phyloP scores from a whole-genome alignment of 1,140 invertebrate species.

The Semibalanus balanoides region DNA sequence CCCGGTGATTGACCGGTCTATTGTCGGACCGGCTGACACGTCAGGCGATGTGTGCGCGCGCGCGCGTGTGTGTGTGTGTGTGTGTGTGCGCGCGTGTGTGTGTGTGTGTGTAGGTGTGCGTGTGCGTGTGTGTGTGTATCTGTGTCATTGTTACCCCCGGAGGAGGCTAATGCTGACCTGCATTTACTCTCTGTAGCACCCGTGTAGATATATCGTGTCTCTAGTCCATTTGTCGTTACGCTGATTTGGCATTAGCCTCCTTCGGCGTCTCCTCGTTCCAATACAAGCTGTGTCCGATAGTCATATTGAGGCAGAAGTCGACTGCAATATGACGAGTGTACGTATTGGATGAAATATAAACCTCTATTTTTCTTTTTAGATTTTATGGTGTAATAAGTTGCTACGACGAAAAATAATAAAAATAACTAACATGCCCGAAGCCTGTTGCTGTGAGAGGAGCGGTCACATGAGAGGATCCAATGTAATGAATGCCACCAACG shows the following conservation, averaged over 20 bases:
- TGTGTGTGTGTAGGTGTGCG: too few relatives aligned
- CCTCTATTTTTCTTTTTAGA: constrained; percentile 5
- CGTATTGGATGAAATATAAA: constrained; percentile 4
- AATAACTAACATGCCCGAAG: not conserved
- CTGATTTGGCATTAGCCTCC: not conserved
- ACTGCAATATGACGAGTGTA: not conserved
- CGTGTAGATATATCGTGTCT: not conserved
- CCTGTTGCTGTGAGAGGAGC: not conserved
- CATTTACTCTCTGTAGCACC: not conserved
- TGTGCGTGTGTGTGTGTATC: too few relatives aligned
- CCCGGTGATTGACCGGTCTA: too few relatives aligned
- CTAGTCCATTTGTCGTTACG: not conserved
- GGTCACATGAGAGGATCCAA: too few relatives aligned
- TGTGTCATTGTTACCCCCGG: not conserved
- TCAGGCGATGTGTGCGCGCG: too few relatives aligned
- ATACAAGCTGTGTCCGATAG: not conserved
- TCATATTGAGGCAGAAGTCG: not conserved
- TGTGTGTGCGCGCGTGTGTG: too few relatives aligned
- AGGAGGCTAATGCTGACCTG: not conserved
- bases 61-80: too few relatives aligned
- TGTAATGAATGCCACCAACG: too few relatives aligned
- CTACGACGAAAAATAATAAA: constrained; percentile 3
- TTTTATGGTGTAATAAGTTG: not conserved
- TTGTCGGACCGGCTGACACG: too few relatives aligned
- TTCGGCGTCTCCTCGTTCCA: not conserved